These are phyloP conservation scores for Seriola aureovittata DNA, from an alignment of 2,113 vertebrate species.

Conservation along the genomic window DNA sequence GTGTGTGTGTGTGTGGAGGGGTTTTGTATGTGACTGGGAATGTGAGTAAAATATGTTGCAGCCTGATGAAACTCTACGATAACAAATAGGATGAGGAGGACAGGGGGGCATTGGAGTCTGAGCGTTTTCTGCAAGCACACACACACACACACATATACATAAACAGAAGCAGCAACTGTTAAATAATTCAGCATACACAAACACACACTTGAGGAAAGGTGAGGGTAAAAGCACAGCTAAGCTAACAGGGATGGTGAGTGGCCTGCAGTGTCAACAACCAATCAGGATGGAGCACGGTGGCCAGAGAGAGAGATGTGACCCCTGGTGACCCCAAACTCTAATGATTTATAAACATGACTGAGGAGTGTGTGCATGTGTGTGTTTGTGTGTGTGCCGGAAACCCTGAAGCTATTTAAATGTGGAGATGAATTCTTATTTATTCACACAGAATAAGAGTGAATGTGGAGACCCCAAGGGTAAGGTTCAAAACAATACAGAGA, in stretches of 20 bases:
- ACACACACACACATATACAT: conserved; percentile 67
- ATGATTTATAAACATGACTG: conserved; percentile 80
- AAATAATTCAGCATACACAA: conserved; percentile 66
- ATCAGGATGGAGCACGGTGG: conserved; percentile 74
- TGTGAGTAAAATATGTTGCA: conserved; percentile 46
- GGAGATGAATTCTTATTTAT: conserved; percentile 82
- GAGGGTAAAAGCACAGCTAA: conserved; percentile 74
- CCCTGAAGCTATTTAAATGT: conserved; percentile 79
- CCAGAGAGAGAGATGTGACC: conserved; percentile 72
- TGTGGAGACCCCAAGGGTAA: conserved; percentile 72
- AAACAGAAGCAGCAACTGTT: conserved; percentile 71
- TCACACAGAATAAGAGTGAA: conserved; percentile 77
- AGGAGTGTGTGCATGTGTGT: conserved; percentile 50
- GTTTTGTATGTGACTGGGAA: conserved; percentile 4
- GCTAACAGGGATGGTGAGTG: conserved; percentile 74
- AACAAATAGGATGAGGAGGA: conserved; percentile 56
- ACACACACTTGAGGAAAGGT: conserved; percentile 76
- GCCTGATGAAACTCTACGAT: conserved; percentile 60
- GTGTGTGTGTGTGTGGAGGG: conserved; percentile 10
- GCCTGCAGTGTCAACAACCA: conserved; percentile 77
- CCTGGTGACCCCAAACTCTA: conserved; percentile 76
- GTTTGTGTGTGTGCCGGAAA: conserved; percentile 42
- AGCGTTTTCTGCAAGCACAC: conserved; percentile 30
- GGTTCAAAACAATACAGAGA: conserved; percentile 77
- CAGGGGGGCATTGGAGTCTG: conserved; percentile 50